Evolutionary conservation across 2,797 vertebrate species (phyloP).

Genomic region (Bryconaethiops microstoma): DNA sequence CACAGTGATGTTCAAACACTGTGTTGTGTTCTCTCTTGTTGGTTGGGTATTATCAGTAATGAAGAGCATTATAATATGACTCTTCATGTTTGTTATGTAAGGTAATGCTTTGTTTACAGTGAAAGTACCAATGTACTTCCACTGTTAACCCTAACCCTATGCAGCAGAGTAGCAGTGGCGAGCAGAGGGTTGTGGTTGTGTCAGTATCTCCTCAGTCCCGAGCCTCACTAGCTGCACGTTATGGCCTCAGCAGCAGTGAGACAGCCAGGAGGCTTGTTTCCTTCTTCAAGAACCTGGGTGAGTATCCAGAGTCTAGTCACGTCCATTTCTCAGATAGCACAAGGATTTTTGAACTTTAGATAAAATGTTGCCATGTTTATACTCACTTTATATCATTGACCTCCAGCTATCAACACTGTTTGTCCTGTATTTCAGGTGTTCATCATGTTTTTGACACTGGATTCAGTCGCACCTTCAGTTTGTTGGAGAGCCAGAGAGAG

Average conservation of each 20-base stretch:
- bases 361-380: no score
- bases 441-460: conserved; percentile 91
- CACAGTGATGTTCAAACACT: no score
- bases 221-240: conserved; percentile 86
- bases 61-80: no score
- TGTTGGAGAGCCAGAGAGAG: conserved; percentile 91
- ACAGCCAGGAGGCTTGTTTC: conserved; percentile 82
- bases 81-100: no score
- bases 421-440: conserved; percentile 77
- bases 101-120: not conserved
- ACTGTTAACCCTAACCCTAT: not conserved
- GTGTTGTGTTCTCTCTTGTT: no score
- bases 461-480: conserved; percentile 93
- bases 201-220: conserved; percentile 92
- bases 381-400: no score
- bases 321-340: not conserved
- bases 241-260: conserved; percentile 80
- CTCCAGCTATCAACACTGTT: not conserved
- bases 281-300: conserved; percentile 86
- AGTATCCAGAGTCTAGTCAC: conserved; percentile 30
- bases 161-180: conserved; percentile 66
- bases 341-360: not conserved
- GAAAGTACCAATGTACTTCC: not conserved
- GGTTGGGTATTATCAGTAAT: no score
- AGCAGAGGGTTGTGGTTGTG: conserved; percentile 85